Evolutionary conservation across 2,888 invertebrate genomes (phyloP).

Genomic region (Hydrotaea diabolus): DNA sequence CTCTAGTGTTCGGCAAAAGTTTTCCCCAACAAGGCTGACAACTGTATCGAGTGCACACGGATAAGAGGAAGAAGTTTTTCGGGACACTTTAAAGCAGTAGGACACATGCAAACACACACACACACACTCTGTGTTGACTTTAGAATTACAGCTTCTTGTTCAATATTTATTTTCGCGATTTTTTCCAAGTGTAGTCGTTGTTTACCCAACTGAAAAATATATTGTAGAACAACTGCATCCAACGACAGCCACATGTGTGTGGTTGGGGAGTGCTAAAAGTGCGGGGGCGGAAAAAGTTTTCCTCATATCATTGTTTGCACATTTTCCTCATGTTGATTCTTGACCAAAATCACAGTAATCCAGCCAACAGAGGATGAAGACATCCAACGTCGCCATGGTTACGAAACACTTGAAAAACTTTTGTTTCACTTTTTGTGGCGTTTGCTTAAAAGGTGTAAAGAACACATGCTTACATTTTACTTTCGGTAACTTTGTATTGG

Average conservation of each 20-base stretch:
- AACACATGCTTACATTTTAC: background rate
- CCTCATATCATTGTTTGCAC: constrained; percentile 42
- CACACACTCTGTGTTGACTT: constrained; percentile 72
- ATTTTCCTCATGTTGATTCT: constrained; percentile 32
- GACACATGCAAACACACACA: background rate
- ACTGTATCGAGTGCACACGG: too few relatives aligned
- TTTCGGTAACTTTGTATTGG: background rate
- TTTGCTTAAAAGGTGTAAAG: background rate
- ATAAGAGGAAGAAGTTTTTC: background rate
- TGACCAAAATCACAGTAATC: constrained; percentile 74
- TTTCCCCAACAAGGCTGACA: background rate
- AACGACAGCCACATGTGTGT: background rate
- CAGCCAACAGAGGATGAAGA: background rate
- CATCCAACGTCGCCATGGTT: background rate
- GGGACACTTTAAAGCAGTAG: background rate
- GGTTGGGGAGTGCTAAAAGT: background rate
- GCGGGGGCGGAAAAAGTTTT: background rate
- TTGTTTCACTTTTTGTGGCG: background rate
- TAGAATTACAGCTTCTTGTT: constrained; percentile 74
- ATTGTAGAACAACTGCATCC: constrained; percentile 24
- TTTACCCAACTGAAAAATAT: constrained; percentile 33
- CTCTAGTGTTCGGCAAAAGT: background rate
- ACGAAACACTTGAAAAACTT: background rate
- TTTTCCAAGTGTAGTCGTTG: constrained; percentile 65
- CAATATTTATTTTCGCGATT: constrained; percentile 79